Evolutionary conservation across 2,888 invertebrate genomes (phyloP).

Genomic region (Brenthis daphne): DNA sequence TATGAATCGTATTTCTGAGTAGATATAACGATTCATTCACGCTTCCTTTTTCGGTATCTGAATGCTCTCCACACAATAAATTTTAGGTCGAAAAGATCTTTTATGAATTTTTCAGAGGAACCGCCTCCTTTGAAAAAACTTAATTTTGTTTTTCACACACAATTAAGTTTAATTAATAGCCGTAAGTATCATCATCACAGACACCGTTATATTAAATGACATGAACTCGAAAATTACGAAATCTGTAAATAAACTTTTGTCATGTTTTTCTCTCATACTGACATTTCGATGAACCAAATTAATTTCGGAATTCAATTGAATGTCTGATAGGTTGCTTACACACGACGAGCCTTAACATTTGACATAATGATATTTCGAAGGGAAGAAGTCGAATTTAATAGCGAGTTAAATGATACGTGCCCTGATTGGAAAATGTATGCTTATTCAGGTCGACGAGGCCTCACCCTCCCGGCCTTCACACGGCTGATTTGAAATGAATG

Average conservation of each 20-base stretch:
- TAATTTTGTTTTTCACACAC: constrained; percentile 40
- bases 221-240: constrained; percentile 19
- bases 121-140: constrained; percentile 41
- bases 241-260: constrained; percentile 17
- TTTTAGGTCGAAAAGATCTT: constrained; percentile 55
- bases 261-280: constrained; percentile 16
- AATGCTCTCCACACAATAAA: constrained; percentile 75
- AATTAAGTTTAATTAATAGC: constrained; percentile 41
- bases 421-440: constrained; percentile 82
- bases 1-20: constrained; percentile 76
- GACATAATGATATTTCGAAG: constrained; percentile 78
- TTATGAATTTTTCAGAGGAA: constrained; percentile 50
- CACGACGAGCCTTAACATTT: constrained; percentile 57
- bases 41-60: constrained; percentile 61
- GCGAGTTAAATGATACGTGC: constrained; percentile 82
- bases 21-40: constrained; percentile 60
- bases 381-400: constrained; percentile 82
- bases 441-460: constrained; percentile 77
- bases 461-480: constrained; percentile 66
- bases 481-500: constrained; percentile 82
- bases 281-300: constrained; percentile 25
- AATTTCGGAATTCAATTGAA: constrained; percentile 31
- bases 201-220: constrained; percentile 31
- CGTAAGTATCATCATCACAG: constrained; percentile 28
- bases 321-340: constrained; percentile 44